Percentiles rank a stretch among this genome's conserved stretches.
These are phyloP conservation scores for Agriopis leucophaearia DNA, from an alignment of 2,888 invertebrate species.

Conservation along the genomic window DNA sequence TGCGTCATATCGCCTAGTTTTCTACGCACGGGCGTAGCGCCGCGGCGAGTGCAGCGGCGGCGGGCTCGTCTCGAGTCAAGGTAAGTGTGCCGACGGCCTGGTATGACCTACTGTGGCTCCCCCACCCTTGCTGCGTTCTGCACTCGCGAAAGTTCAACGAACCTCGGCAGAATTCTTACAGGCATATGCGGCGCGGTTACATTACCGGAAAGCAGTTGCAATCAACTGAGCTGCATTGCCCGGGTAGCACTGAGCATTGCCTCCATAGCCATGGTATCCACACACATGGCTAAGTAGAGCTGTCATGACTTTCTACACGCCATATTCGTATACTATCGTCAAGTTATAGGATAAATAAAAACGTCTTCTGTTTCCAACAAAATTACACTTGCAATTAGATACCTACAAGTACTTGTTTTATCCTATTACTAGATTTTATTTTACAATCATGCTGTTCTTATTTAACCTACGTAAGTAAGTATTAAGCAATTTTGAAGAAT, in stretches of 20 bases:
- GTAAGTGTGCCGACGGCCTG: slow-evolving; percentile 86
- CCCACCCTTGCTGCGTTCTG: slow-evolving; percentile 80
- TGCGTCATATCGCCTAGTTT: slow-evolving; percentile 74
- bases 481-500: neutral
- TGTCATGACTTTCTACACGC: slow-evolving; percentile 18
- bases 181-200: slow-evolving; percentile 82
- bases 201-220: slow-evolving; percentile 85
- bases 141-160: slow-evolving; percentile 85
- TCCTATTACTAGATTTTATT: too few species aligned
- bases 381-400: neutral
- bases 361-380: neutral
- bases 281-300: slow-evolving; percentile 16
- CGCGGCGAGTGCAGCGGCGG: slow-evolving; percentile 48
- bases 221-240: slow-evolving; percentile 61
- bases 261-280: slow-evolving; percentile 9
- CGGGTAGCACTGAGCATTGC: slow-evolving; percentile 40
- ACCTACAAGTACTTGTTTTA: too few species aligned
- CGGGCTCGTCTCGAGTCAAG: slow-evolving; percentile 80
- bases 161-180: slow-evolving; percentile 84
- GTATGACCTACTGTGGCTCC: slow-evolving; percentile 83
- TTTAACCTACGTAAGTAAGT: neutral
- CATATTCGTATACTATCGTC: neutral
- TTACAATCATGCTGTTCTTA: too few species aligned
- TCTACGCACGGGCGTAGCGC: slow-evolving; percentile 64
- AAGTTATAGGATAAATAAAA: neutral